These are phyloP conservation scores for Alouatta palliata DNA, from an alignment of 2,113 vertebrate species.

Conservation along the genomic window DNA sequence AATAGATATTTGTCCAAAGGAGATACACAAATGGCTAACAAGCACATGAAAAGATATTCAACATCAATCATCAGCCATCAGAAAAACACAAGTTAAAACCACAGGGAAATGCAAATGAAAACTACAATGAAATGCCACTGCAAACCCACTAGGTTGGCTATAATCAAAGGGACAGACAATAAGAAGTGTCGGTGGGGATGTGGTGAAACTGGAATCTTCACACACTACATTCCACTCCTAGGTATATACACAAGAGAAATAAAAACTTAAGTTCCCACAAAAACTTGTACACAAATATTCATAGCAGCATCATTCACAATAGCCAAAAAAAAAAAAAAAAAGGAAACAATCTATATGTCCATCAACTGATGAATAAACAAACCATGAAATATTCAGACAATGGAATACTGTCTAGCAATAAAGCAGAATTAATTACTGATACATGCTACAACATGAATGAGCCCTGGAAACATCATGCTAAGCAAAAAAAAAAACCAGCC, in stretches of 20 bases:
- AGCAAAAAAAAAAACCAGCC: not conserved
- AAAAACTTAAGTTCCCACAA: not conserved
- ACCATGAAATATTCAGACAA: not conserved
- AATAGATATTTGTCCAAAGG: not conserved
- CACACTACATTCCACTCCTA: not conserved
- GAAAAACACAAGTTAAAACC: not conserved
- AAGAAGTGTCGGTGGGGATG: not conserved
- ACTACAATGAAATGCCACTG: not conserved
- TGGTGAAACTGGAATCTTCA: not conserved
- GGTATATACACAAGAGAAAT: not conserved
- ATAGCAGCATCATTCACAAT: not conserved
- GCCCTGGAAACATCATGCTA: not conserved
- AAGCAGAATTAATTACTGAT: not conserved
- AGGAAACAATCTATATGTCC: not conserved
- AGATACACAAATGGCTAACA: not conserved
- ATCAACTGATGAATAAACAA: not conserved
- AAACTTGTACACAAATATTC: not conserved
- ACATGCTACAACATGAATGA: not conserved
- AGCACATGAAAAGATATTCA: not conserved
- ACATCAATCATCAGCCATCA: not conserved
- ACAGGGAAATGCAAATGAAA: not conserved
- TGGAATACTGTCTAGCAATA: not conserved
- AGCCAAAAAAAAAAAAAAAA: not conserved
- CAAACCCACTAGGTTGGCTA: not conserved
- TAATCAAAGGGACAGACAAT: not conserved